A percentile compares a stretch with the other conserved stretches of the same genome.
Evolutionary conservation across 2,113 vertebrate genomes (phyloP).

Genomic region (Rana temporaria): DNA sequence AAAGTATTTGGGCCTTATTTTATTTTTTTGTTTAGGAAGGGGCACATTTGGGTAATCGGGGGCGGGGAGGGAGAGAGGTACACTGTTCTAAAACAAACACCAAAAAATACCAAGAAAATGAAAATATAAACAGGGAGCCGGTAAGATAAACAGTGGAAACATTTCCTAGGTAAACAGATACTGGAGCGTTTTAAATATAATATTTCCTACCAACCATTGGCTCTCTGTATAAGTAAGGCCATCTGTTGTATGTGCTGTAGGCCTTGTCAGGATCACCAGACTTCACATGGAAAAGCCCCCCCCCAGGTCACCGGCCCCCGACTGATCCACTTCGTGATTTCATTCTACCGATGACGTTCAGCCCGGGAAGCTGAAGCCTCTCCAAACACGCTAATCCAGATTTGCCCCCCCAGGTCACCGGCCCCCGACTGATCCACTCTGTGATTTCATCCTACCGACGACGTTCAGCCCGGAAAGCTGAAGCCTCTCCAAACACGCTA

Average conservation of each 20-base stretch:
- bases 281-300: conserved; percentile 12
- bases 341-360: background rate
- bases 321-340: background rate
- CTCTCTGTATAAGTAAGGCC: conserved; percentile 50
- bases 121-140: conserved; percentile 56
- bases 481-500: background rate
- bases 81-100: conserved; percentile 55
- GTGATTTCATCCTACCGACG: background rate
- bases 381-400: background rate
- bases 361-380: conserved; percentile 2
- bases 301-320: conserved; percentile 1
- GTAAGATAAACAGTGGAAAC: conserved; percentile 59
- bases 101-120: conserved; percentile 58
- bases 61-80: conserved; percentile 49
- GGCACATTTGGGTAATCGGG: conserved; percentile 38
- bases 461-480: conserved; percentile 5
- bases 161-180: conserved; percentile 58
- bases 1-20: conserved; percentile 17
- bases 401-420: background rate
- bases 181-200: conserved; percentile 55
- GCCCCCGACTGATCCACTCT: background rate
- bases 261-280: conserved; percentile 40
- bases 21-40: background rate
- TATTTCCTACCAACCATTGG: conserved; percentile 57
- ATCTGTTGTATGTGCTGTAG: conserved; percentile 49